phyloP scores from a whole-genome alignment of 2,113 vertebrate genomes.

The Saccopteryx bilineata region DNA sequence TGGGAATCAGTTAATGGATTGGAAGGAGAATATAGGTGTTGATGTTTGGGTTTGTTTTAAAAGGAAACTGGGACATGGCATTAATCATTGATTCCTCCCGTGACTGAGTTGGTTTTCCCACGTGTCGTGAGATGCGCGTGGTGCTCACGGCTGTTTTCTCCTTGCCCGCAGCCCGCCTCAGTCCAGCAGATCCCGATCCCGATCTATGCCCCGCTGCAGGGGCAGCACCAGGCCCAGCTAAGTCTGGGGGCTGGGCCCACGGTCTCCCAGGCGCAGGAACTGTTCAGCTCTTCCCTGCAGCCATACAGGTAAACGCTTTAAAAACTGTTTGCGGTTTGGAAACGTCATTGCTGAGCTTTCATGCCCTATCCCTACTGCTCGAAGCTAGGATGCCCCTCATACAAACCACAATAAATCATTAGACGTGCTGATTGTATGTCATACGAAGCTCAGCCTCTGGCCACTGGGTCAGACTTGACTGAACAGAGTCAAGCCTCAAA shows the following conservation, averaged over 20 bases:
- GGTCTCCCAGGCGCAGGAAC: slow-evolving; percentile 97
- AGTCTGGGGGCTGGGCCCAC: slow-evolving; percentile 94
- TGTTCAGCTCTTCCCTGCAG: slow-evolving; percentile 96
- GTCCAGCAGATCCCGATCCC: slow-evolving; percentile 98
- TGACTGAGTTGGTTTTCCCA: not conserved
- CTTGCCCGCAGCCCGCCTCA: slow-evolving; percentile 90
- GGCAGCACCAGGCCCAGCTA: slow-evolving; percentile 95
- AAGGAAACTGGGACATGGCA: not conserved
- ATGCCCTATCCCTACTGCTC: not conserved
- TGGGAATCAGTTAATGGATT: not conserved
- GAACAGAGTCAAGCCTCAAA: not conserved
- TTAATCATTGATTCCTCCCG: not conserved
- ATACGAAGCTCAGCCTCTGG: not conserved
- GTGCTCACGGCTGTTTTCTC: not conserved
- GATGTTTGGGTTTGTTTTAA: not conserved
- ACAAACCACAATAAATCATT: not conserved
- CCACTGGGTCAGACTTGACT: slow-evolving; percentile 3
- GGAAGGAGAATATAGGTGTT: slow-evolving; percentile 8
- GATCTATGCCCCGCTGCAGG: slow-evolving; percentile 96
- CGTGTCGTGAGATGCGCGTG: not conserved
- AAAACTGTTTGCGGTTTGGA: not conserved
- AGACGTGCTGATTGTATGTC: not conserved
- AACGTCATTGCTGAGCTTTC: not conserved
- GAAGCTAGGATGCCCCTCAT: not conserved
- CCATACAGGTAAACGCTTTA: slow-evolving; percentile 93